Evolutionary conservation across 1,140 invertebrate genomes (phyloP), one percentile per base, ranked within the genome.

Genomic region (Drosophila mauritiana): DNA sequence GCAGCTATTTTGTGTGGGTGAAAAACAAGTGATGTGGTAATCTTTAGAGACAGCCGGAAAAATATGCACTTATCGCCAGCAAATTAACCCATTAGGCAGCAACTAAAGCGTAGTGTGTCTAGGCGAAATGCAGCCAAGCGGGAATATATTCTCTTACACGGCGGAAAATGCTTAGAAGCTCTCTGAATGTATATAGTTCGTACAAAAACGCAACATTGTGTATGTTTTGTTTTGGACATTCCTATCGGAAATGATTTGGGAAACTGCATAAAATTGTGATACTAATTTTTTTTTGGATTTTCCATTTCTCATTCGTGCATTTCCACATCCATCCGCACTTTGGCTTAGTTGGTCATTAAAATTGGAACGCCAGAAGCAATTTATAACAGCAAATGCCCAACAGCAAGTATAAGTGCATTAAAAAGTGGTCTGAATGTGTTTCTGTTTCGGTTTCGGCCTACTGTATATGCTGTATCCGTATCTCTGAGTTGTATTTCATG

Each of bases 1-100:
- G 93, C 76, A 96, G 92, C 96, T 95, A 31, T 12, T 42, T 11
- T 25, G n/a, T 37, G 39, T 36, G 40, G 39, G 31, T 4, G 34
- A 20, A 3, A 31, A 3, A 31, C 56, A 20, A 48, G 40, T 27
- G 49, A 17, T 40, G 22, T 52, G 22, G 27, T 27, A 22, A 59
- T 54, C 27, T 70, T 79, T 57, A 69, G 54, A 61, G 42, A 27
- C 39, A 67, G 68, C 68, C 78, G 7, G 8, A 74, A 78, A 79
- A 86, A 73, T 65, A 75, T 37, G 27, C 42, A 49, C 55, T 46
- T 78, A 73, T 80, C 20, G 51, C 40, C 42, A 17, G 62, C 27
- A 48, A 56, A 56, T 64, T 40, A 64, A 75, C 45, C 59, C 57
- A 55, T 65, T 55, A 75, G 40, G 49, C 64, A 70, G 51, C 42